A percentile compares a stretch with the other conserved stretches of the same genome.
Evolutionary conservation across 2,888 invertebrate species (phyloP).

Genomic region (Sclerodermus sp.): DNA sequence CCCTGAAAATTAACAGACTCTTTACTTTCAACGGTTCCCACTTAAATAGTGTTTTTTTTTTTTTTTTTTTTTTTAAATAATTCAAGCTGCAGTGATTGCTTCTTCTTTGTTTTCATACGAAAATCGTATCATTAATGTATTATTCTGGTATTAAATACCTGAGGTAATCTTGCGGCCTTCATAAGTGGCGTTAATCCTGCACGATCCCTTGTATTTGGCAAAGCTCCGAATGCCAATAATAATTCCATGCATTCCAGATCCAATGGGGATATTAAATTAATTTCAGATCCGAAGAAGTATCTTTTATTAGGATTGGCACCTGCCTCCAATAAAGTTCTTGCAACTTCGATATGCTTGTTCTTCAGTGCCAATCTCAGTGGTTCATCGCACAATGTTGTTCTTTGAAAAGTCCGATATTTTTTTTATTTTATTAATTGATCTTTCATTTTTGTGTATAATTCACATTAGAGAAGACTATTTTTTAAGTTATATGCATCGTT

Average conservation of each 20-base stretch:
- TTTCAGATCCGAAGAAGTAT: conserved; percentile 90
- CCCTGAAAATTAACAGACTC: conserved; percentile 60
- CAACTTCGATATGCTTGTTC: conserved; percentile 78
- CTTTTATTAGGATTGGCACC: conserved; percentile 89
- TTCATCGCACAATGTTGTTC: conserved; percentile 79
- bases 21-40: too few relatives aligned
- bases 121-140: too few relatives aligned
- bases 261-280: conserved; percentile 77
- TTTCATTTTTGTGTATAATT: too few relatives aligned
- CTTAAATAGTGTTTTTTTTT: too few relatives aligned
- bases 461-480: too few relatives aligned
- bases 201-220: conserved; percentile 83
- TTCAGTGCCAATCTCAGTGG: conserved; percentile 87
- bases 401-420: conserved; percentile 15
- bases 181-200: conserved; percentile 88
- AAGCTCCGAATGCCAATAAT: conserved; percentile 81
- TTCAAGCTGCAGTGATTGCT: too few relatives aligned
- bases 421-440: too few relatives aligned
- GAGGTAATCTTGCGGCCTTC: conserved; percentile 82
- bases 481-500: too few relatives aligned
- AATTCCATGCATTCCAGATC: conserved; percentile 81
- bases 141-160: too few relatives aligned
- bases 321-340: conserved; percentile 73
- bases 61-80: too few relatives aligned
- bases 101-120: too few relatives aligned